Conservation (phyloP, 1,140 invertebrate genomes). For the Copidosoma floridanum region DNA sequence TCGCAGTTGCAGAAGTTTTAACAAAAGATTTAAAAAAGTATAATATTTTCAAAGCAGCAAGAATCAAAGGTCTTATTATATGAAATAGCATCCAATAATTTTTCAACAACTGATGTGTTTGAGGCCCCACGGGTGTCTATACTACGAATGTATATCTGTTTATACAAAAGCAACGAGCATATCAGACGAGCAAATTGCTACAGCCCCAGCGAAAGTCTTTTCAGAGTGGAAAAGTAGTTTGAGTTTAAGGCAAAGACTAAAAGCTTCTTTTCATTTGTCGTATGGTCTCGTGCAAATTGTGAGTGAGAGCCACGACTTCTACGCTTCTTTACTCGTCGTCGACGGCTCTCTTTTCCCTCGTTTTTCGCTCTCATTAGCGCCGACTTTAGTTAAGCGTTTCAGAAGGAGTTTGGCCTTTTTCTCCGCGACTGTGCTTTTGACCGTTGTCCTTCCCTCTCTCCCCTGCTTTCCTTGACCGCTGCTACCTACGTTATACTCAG, state of each 20-base stretch:
- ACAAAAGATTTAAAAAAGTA: too few species aligned
- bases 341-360: slow-evolving; percentile 29
- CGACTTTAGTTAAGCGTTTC: slow-evolving; percentile 47
- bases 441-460: slow-evolving; percentile 24
- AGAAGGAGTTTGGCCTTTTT: slow-evolving; percentile 3
- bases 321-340: background rate
- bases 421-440: slow-evolving; percentile 37
- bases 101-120: too few species aligned
- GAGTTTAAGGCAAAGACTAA: slow-evolving; percentile 43
- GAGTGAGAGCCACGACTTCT: background rate
- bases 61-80: too few species aligned
- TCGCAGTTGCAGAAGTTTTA: too few species aligned
- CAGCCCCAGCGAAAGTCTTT: slow-evolving; percentile 27
- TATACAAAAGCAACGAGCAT: background rate
- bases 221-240: slow-evolving; percentile 40
- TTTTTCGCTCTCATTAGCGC: slow-evolving; percentile 42
- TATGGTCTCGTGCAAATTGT: slow-evolving; percentile 1
- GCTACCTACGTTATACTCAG: background rate
- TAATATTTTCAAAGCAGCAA: too few species aligned
- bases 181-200: slow-evolving; percentile 3
- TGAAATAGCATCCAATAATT: too few species aligned
- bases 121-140: too few species aligned
- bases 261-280: slow-evolving; percentile 45
- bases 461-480: slow-evolving; percentile 1
- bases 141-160: background rate